Percentiles rank a stretch among this genome's conserved stretches.
Conservation (phyloP, 53 echinoderm and acorn worm species). For the Apostichopus leukothele region DNA sequence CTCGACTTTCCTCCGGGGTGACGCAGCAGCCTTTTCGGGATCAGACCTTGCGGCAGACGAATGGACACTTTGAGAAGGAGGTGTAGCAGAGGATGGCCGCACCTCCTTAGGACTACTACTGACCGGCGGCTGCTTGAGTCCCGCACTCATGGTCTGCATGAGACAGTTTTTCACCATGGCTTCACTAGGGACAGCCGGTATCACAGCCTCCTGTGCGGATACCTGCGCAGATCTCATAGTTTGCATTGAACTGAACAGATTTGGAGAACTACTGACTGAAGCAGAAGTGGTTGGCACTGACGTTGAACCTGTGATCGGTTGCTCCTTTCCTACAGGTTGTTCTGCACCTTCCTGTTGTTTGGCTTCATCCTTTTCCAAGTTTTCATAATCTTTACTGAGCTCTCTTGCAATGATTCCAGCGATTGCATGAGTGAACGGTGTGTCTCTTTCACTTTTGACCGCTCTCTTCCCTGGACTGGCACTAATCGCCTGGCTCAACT, state of each 20-base stretch:
- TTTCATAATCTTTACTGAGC: conserved; percentile 57
- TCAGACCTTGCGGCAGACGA: not conserved
- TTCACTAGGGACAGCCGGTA: conserved; percentile 39
- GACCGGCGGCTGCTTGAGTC: not conserved
- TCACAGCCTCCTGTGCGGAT: conserved; percentile 30
- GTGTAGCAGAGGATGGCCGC: not conserved
- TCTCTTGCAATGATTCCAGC: conserved; percentile 68
- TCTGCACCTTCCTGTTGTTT: conserved; percentile 56
- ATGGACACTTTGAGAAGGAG: conserved; percentile 3
- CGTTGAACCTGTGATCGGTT: not conserved
- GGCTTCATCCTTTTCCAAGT: conserved; percentile 55
- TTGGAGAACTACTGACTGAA: conserved; percentile 7
- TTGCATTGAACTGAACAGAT: conserved; percentile 29
- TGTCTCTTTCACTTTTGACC: conserved; percentile 40
- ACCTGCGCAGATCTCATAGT: conserved; percentile 3
- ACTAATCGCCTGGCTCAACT: conserved; percentile 42
- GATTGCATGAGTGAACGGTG: conserved; percentile 59
- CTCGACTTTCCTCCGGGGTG: not conserved
- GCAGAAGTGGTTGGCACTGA: not conserved
- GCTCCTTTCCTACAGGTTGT: conserved; percentile 50
- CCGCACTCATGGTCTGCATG: conserved; percentile 1
- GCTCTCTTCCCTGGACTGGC: conserved; percentile 1
- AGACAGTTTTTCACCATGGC: conserved; percentile 37
- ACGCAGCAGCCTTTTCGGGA: conserved; percentile 2
- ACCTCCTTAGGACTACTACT: not conserved